Base-by-base conservation (phyloP, 2,113 vertebrate genomes). In the Capreolus pygargus region DNA sequence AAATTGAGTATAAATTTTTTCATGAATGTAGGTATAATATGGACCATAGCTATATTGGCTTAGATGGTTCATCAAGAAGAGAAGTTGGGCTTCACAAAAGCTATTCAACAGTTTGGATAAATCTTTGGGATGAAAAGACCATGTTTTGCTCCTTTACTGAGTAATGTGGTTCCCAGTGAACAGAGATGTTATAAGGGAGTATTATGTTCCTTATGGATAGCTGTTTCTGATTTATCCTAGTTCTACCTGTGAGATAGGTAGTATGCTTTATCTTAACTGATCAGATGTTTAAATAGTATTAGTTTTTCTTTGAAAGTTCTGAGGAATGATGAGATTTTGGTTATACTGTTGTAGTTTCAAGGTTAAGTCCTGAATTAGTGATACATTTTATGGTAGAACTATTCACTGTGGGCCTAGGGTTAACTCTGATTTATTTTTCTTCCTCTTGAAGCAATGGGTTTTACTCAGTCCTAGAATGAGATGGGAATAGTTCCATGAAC, bases 321-420 rank as follows among this genome's bases (percentile, higher is more conserved):
- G 13, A 86, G 79, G 43, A 81, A 9, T 79, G 57, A 83, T 81
- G 86, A 76, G 39, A 88, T 70, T 97, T 93, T 61, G 39, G 33
- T 92, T 96, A 39, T 85, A 58, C 6, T 57, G 21, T 96, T 95
- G 86, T 54, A 86, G 50, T 91, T 3, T 89, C 39, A 78, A 76
- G 43, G 28, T 82, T 92, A 91, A 88, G 86, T 96, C 39, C 25
- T 96, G 91, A 96, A 50, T 97, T 89, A 94, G 47, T 76, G 19
- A 57, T 83, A 57, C 3, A n/a, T 76, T 90, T 96, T 95, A 57
- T 85, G 16, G 54, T 81, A 85, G 78, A 95, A 96, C 93, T 81
- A 30, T 7, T 84, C 47, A 67, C 86, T 87, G n/a, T 95, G 54
- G 47, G 16, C 17, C 64, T 89, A 70, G 79, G 95, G 47, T 39